Evolutionary conservation across 2,113 vertebrate species (phyloP).

Genomic region (Erythrocebus patas): DNA sequence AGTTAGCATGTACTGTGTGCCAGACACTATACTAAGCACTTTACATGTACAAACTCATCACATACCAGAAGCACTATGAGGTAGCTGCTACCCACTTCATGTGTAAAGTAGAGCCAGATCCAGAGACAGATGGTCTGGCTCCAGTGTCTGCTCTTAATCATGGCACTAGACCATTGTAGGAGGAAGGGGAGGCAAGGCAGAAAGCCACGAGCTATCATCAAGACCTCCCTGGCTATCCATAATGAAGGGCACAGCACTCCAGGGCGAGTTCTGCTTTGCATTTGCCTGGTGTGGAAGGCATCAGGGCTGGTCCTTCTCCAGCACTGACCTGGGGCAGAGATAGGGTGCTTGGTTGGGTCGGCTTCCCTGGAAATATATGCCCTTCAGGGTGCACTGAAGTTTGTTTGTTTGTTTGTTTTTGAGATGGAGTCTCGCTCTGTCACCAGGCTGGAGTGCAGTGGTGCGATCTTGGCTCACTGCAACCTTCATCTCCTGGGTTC

Average conservation of each 20-base stretch:
- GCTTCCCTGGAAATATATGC: neutral
- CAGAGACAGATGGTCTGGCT: neutral
- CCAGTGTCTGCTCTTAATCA: neutral
- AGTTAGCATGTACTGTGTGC: neutral
- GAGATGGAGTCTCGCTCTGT: too few relatives aligned
- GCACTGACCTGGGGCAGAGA: neutral
- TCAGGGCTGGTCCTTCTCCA: neutral
- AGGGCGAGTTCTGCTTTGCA: neutral
- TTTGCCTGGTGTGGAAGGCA: neutral
- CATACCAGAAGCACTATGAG: neutral
- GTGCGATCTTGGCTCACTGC: too few relatives aligned
- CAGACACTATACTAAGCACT: neutral
- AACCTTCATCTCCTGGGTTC: too few relatives aligned
- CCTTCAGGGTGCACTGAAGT: neutral
- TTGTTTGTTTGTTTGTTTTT: too few relatives aligned
- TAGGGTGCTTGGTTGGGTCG: neutral
- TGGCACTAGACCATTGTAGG: neutral
- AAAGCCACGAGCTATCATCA: neutral
- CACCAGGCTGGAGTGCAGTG: too few relatives aligned
- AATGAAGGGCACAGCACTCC: neutral
- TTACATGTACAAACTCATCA: neutral
- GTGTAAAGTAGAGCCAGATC: neutral
- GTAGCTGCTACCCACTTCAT: neutral
- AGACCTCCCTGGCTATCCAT: neutral
- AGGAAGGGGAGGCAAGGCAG: neutral